Conservation (phyloP, 1,140 invertebrate species). For the Micrasema minimum region DNA sequence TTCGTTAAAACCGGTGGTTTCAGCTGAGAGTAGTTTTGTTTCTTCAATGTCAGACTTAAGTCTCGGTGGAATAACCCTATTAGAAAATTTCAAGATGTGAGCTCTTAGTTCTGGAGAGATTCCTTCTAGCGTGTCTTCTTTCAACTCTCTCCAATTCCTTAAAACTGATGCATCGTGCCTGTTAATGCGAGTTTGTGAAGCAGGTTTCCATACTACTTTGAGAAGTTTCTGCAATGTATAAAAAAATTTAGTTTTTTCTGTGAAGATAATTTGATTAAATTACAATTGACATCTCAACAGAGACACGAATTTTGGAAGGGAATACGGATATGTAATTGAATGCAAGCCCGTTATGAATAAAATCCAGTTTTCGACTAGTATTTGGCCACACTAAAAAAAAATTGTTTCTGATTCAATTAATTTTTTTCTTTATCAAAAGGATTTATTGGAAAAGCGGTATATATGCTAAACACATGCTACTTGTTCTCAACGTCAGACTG, state of each 20-base stretch:
- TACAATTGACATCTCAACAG: no score
- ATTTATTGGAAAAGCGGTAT: not conserved
- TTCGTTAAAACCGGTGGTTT: conserved; percentile 50
- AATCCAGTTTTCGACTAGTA: not conserved
- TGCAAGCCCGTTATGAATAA: no score
- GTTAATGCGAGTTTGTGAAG: conserved; percentile 66
- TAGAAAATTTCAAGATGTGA: conserved; percentile 75
- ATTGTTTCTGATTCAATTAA: not conserved
- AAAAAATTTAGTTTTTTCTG: conserved; percentile 14
- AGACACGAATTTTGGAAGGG: no score
- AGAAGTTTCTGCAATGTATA: conserved; percentile 70
- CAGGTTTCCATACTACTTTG: conserved; percentile 72
- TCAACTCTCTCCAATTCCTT: conserved; percentile 75
- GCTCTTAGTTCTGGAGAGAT: conserved; percentile 65
- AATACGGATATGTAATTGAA: no score
- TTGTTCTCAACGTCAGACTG: not conserved
- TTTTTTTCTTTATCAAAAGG: not conserved
- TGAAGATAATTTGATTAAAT: not conserved
- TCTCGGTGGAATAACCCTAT: conserved; percentile 64
- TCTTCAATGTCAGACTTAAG: not conserved
- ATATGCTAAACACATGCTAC: not conserved
- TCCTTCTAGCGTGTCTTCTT: conserved; percentile 64
- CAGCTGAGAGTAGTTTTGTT: conserved; percentile 11
- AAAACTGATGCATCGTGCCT: conserved; percentile 73
- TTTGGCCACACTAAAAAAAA: not conserved